These are phyloP conservation scores for Cetoscarus ocellatus DNA, from an alignment of 2,797 vertebrate genomes.

Conservation along the genomic window DNA sequence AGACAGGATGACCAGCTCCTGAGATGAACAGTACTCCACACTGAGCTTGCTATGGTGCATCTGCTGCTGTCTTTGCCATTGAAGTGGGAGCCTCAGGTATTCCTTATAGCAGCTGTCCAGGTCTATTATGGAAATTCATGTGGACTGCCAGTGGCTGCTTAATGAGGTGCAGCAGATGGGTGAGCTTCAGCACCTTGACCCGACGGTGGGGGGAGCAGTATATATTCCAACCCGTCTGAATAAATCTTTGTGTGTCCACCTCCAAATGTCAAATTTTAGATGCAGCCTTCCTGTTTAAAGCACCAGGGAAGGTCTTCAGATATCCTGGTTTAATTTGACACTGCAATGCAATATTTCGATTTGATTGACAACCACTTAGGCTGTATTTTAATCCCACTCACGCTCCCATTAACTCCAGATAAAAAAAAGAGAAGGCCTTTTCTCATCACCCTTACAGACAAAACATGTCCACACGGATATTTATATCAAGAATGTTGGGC, in stretches of 20 bases:
- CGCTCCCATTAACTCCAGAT: too few relatives aligned
- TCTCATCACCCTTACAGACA: neutral
- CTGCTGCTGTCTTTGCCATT: neutral
- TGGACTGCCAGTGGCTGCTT: constrained; percentile 47
- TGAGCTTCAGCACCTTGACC: constrained; percentile 49
- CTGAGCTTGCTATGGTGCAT: constrained; percentile 1
- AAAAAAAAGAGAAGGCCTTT: too few relatives aligned
- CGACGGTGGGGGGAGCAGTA: constrained; percentile 13
- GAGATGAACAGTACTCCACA: neutral
- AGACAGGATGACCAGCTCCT: neutral
- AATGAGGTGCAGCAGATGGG: constrained; percentile 54
- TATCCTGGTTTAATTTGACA: neutral
- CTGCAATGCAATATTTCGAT: neutral
- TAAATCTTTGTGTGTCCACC: neutral
- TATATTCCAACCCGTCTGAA: constrained; percentile 24
- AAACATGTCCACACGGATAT: neutral
- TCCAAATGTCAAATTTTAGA: constrained; percentile 23
- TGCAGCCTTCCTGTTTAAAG: neutral
- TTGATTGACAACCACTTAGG: constrained; percentile 1
- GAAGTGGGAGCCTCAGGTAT: constrained; percentile 37
- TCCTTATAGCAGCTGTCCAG: constrained; percentile 56
- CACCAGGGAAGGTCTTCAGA: neutral
- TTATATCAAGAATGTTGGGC: neutral
- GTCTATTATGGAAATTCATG: constrained; percentile 59
- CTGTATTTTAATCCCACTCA: neutral